A percentile compares a stretch with the other conserved stretches of the same genome.
phyloP scores from a whole-genome alignment of 2,888 invertebrate genomes.

The Thereva unica region DNA sequence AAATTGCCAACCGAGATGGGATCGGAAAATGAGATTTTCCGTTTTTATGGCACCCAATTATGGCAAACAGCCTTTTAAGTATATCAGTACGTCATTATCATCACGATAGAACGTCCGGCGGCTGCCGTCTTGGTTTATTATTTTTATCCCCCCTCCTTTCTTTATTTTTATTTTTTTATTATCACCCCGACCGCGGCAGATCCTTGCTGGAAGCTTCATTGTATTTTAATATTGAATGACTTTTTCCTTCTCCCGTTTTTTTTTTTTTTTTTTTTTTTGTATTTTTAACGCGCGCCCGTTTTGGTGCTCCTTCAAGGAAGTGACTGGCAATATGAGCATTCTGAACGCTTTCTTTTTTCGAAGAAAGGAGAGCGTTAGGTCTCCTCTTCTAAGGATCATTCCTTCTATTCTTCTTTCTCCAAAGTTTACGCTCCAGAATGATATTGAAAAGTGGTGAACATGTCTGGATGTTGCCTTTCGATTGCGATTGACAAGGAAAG shows the following conservation, averaged over 20 bases:
- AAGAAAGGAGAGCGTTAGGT: no score
- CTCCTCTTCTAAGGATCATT: no score
- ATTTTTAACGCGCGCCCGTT: no score
- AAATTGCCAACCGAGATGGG: not conserved
- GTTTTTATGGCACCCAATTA: slow-evolving; percentile 24
- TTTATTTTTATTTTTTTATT: not conserved
- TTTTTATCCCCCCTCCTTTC: not conserved
- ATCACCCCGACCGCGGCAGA: not conserved
- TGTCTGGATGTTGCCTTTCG: slow-evolving; percentile 27
- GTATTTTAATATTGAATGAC: slow-evolving; percentile 22
- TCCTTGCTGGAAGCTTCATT: slow-evolving; percentile 1
- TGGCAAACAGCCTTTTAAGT: slow-evolving; percentile 28
- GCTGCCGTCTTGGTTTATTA: not conserved
- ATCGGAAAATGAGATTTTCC: not conserved
- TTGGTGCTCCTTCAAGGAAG: no score
- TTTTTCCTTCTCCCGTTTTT: slow-evolving; percentile 15
- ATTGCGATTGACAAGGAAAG: slow-evolving; percentile 32
- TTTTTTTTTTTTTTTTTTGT: no score
- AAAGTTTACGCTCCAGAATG: not conserved
- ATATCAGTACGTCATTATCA: slow-evolving; percentile 21
- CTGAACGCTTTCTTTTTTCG: no score
- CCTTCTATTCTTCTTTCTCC: no score
- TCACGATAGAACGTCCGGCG: not conserved
- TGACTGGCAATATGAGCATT: no score
- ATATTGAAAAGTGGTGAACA: slow-evolving; percentile 18